Conservation (phyloP, 2,797 vertebrate genomes). For the Clarias fuscus region DNA sequence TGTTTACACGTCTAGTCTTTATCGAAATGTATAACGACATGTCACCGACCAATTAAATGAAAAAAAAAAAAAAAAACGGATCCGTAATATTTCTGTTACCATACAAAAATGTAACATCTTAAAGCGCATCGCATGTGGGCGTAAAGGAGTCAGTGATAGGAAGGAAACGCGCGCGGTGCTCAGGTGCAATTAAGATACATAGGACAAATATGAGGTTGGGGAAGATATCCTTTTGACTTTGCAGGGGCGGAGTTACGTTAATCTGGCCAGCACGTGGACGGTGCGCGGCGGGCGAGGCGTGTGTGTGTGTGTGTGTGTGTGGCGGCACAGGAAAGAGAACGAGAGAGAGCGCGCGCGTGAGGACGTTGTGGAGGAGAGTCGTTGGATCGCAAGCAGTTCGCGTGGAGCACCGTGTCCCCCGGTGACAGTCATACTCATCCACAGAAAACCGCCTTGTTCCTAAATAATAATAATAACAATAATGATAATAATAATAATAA, state of each 20-base stretch:
- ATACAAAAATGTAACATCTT: not conserved
- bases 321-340: not conserved
- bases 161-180: not conserved
- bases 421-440: conserved; percentile 37
- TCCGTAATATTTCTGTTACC: not conserved
- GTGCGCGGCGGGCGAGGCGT: conserved; percentile 28
- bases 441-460: not conserved
- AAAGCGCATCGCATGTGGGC: not conserved
- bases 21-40: not conserved
- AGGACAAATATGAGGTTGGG: not conserved
- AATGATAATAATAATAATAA: not conserved
- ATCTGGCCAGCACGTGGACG: conserved; percentile 72
- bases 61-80: not conserved
- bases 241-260: conserved; percentile 61
- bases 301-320: conserved; percentile 14
- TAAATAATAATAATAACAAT: not conserved
- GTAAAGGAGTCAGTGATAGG: not conserved
- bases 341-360: not conserved
- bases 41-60: not conserved
- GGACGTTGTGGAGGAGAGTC: not conserved
- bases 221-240: conserved; percentile 38
- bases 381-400: not conserved
- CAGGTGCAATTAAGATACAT: not conserved
- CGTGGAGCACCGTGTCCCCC: conserved; percentile 12
- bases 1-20: not conserved